Base-by-base conservation (phyloP, 2,113 vertebrate genomes). In the Apodemus speciosus region DNA sequence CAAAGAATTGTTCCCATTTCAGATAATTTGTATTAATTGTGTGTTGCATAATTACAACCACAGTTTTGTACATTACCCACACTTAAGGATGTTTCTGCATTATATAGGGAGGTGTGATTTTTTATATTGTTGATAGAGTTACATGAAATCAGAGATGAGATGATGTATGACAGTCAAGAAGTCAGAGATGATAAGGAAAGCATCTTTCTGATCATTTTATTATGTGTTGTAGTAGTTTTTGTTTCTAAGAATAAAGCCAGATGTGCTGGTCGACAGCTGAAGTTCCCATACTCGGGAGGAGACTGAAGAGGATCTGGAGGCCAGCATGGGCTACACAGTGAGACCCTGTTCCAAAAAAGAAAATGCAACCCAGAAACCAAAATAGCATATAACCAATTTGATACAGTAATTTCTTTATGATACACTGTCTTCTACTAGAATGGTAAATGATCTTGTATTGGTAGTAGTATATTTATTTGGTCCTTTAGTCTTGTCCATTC, bases 91-190 rank as follows among this genome's bases (percentile, higher is more conserved):
- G 30, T 68, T 77, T 71, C 73, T 76, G 84, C 81, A 10, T 90
- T 88, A 76, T 20, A 53, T 46, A 76, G 85, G 21, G 23, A 71
- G 25, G 60, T 91, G 68, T 80, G 80, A 49, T 84, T 81, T 81
- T 88, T 95, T 91, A 73, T 92, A 71, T 20, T 93, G 30, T 76
- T 93, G 58, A 16, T 88, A 75, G 83, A 30, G 80, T 95, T 93
- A 91, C 40, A 18, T 91, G n/a, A 94, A 93, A 69, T 92, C 32
- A 92, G 49, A 40, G 49, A 85, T 72, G 62, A 87, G 62, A 11
- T 93, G n/a, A 69, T 23, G 10, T 92, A 11, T 88, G 56, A 16
- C 1, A 83, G 40, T 62, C 60, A 90, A 77, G 25, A 94, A 84
- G 58, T 89, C 23, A 89, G 49, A 43, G 43, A 77, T 72, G 62